Evolutionary conservation across 2,888 invertebrate genomes (phyloP).

Genomic region (Hypomecis punctinalis): DNA sequence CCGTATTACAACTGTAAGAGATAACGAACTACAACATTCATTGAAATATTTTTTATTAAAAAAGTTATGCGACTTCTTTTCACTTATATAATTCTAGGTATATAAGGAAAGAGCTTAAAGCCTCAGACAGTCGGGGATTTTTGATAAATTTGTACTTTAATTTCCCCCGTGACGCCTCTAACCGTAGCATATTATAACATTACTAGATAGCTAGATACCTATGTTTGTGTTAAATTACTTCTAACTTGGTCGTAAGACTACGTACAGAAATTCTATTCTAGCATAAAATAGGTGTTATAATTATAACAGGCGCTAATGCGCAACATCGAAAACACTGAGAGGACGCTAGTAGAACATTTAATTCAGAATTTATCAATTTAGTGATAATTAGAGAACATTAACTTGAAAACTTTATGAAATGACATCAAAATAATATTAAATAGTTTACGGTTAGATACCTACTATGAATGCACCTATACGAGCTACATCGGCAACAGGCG

Average conservation of each 20-base stretch:
- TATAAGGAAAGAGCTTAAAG: slow-evolving; percentile 74
- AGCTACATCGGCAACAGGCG: slow-evolving; percentile 31
- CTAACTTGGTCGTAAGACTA: slow-evolving; percentile 81
- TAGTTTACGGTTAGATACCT: slow-evolving; percentile 16
- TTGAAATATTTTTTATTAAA: slow-evolving; percentile 63
- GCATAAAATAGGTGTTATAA: slow-evolving; percentile 67
- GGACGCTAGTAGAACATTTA: slow-evolving; percentile 41
- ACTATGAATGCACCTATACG: slow-evolving; percentile 38
- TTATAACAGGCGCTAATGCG: slow-evolving; percentile 50
- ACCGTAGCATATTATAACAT: slow-evolving; percentile 62
- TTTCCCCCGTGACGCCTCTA: slow-evolving; percentile 62
- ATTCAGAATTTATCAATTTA: slow-evolving; percentile 42
- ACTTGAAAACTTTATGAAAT: slow-evolving; percentile 52
- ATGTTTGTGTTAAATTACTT: slow-evolving; percentile 69
- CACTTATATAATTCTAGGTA: slow-evolving; percentile 67
- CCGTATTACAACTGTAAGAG: slow-evolving; percentile 47
- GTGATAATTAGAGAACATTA: slow-evolving; percentile 46
- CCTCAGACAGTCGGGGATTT: slow-evolving; percentile 64
- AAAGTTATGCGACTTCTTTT: slow-evolving; percentile 68
- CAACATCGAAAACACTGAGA: slow-evolving; percentile 55
- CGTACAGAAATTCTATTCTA: slow-evolving; percentile 71
- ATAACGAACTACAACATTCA: slow-evolving; percentile 73
- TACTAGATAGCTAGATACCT: slow-evolving; percentile 54
- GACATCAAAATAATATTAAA: slow-evolving; percentile 44
- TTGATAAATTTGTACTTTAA: slow-evolving; percentile 83